A percentile compares a stretch with the other conserved stretches of the same genome.
Evolutionary conservation across 2,797 vertebrate species (phyloP).

Genomic region (Acanthiza pusilla): DNA sequence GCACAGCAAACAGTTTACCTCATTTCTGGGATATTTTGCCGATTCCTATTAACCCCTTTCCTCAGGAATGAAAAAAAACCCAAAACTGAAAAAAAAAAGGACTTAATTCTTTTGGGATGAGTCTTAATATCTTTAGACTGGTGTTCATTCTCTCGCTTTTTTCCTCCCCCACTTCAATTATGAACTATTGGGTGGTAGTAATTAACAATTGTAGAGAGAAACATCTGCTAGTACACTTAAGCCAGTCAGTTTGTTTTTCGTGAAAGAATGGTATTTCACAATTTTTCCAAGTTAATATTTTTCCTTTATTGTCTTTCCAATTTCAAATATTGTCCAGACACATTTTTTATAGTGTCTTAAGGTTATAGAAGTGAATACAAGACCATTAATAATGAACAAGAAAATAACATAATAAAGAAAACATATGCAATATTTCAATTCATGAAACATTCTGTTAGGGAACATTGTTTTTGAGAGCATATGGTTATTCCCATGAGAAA

Average conservation of each 20-base stretch:
- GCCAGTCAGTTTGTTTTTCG: conserved; percentile 66
- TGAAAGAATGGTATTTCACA: conserved; percentile 68
- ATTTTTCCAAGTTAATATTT: conserved; percentile 69
- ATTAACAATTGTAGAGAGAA: conserved; percentile 57
- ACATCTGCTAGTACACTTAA: conserved; percentile 69
- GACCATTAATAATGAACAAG: conserved; percentile 61
- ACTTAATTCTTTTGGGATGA: background rate
- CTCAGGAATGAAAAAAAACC: background rate
- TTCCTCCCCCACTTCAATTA: conserved; percentile 23
- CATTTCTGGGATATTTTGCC: background rate
- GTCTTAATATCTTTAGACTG: conserved; percentile 3
- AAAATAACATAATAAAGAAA: conserved; percentile 59
- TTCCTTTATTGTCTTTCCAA: conserved; percentile 70
- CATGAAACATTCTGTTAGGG: conserved; percentile 26
- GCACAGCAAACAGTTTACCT: background rate
- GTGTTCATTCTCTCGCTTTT: background rate
- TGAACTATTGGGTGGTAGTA: conserved; percentile 59
- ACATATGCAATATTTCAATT: conserved; percentile 51
- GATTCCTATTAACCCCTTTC: background rate
- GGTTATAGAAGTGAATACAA: conserved; percentile 60
- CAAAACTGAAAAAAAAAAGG: background rate
- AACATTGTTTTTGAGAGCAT: conserved; percentile 31
- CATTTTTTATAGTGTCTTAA: conserved; percentile 63
- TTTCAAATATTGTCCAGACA: conserved; percentile 64
- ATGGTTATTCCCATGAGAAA: conserved; percentile 47